A percentile compares a stretch with the other conserved stretches of the same genome.
Evolutionary conservation across 2,888 invertebrate genomes (phyloP).

Genomic region (Drosophila borborema): DNA sequence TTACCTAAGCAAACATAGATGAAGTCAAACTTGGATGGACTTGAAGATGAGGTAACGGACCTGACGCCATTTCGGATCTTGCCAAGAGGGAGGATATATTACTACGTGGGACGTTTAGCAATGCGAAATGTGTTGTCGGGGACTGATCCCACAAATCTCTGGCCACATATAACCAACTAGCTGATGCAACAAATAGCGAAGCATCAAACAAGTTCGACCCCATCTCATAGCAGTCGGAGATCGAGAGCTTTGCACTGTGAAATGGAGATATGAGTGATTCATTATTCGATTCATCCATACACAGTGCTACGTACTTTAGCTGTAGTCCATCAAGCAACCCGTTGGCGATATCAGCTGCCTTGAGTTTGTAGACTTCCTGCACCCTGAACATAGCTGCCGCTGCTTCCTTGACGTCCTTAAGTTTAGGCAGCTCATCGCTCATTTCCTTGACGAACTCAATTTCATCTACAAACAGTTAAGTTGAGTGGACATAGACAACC

Average conservation of each 20-base stretch:
- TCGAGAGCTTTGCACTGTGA: slow-evolving; percentile 34
- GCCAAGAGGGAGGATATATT: slow-evolving; percentile 31
- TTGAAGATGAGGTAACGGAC: slow-evolving; percentile 15
- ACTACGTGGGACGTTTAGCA: slow-evolving; percentile 8
- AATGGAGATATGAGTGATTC: no score
- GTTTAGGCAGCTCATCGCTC: slow-evolving; percentile 6
- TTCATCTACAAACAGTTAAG: slow-evolving; percentile 30
- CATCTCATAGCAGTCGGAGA: slow-evolving; percentile 48
- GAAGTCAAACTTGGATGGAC: rapidly evolving
- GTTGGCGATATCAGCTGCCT: slow-evolving; percentile 23
- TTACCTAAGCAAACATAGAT: neutral
- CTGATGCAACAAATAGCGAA: neutral
- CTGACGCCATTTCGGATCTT: slow-evolving; percentile 8
- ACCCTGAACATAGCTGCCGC: slow-evolving; percentile 35
- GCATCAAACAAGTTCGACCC: slow-evolving; percentile 28
- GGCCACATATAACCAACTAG: slow-evolving; percentile 28
- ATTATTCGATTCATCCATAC: neutral
- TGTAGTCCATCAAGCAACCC: slow-evolving; percentile 52
- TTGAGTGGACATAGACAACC: neutral
- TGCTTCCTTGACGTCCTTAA: slow-evolving; percentile 19
- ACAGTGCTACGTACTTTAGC: slow-evolving; percentile 28
- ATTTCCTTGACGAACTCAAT: slow-evolving; percentile 23
- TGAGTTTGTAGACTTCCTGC: slow-evolving; percentile 18
- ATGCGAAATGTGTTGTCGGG: neutral
- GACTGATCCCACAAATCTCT: neutral